phyloP scores from a whole-genome alignment of 2,888 invertebrate genomes.

The Cacoxenus indagator region DNA sequence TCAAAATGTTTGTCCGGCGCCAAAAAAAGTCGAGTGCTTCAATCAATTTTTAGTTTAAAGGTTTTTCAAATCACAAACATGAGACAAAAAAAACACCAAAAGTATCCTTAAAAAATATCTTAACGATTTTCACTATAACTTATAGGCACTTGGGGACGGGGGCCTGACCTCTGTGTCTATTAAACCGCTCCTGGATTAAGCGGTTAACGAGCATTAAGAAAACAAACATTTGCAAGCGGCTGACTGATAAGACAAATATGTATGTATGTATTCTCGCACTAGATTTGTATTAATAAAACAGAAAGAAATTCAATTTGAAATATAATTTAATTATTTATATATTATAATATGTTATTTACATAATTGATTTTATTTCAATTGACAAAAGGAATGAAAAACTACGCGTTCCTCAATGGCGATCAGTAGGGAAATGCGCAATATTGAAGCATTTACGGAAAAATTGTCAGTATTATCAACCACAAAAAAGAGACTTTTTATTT shows the following conservation, averaged over 20 bases:
- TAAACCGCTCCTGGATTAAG: slow-evolving; percentile 1
- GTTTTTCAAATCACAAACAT: no score
- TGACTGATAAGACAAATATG: slow-evolving; percentile 15
- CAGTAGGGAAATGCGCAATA: slow-evolving; percentile 9
- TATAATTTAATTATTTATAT: background rate
- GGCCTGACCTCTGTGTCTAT: background rate
- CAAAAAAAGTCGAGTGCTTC: background rate
- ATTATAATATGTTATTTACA: no score
- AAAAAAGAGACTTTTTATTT: slow-evolving; percentile 47
- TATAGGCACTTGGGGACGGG: no score
- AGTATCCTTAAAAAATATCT: background rate
- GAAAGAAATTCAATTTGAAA: background rate
- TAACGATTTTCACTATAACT: no score
- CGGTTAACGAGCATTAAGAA: background rate
- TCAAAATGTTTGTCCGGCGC: background rate
- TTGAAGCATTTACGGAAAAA: background rate
- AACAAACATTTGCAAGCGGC: slow-evolving; percentile 3
- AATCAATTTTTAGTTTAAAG: no score
- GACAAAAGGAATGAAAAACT: background rate
- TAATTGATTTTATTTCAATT: background rate
- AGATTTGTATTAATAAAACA: background rate
- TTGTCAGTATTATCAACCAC: background rate
- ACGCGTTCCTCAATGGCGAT: background rate
- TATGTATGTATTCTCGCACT: background rate
- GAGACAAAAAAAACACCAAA: no score